These are phyloP conservation scores for Neopipo cinnamomea DNA, from an alignment of 2,113 vertebrate species.

Conservation along the genomic window DNA sequence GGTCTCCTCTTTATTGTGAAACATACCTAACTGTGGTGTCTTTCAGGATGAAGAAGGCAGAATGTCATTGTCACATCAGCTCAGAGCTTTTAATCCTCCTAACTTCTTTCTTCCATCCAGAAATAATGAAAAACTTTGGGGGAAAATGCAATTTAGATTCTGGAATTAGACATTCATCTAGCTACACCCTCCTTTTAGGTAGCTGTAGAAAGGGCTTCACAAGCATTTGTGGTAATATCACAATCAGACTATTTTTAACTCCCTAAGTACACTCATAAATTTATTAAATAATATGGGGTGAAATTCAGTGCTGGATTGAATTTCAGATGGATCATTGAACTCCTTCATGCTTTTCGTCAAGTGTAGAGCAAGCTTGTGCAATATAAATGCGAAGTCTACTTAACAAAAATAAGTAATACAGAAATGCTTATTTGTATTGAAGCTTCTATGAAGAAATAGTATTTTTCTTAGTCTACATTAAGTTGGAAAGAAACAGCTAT, in stretches of 20 bases:
- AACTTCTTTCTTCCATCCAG: not conserved
- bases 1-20: not conserved
- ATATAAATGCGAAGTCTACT: not conserved
- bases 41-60: conserved; percentile 23
- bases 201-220: not conserved
- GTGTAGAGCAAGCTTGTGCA: not conserved
- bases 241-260: not conserved
- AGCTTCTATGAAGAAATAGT: not conserved
- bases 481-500: not conserved
- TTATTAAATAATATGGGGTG: not conserved
- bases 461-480: not conserved
- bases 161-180: not conserved
- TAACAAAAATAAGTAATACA: not conserved
- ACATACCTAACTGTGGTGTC: not conserved
- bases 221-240: not conserved
- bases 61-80: conserved; percentile 7
- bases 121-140: conserved; percentile 20
- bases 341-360: not conserved
- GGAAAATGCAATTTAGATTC: not conserved
- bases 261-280: not conserved
- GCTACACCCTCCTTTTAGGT: not conserved
- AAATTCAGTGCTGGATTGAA: not conserved
- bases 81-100: conserved; percentile 25
- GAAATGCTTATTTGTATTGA: not conserved
- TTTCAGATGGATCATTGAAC: not conserved